Evolutionary conservation across 2,888 invertebrate genomes (phyloP).

Genomic region (Brenthis daphne): DNA sequence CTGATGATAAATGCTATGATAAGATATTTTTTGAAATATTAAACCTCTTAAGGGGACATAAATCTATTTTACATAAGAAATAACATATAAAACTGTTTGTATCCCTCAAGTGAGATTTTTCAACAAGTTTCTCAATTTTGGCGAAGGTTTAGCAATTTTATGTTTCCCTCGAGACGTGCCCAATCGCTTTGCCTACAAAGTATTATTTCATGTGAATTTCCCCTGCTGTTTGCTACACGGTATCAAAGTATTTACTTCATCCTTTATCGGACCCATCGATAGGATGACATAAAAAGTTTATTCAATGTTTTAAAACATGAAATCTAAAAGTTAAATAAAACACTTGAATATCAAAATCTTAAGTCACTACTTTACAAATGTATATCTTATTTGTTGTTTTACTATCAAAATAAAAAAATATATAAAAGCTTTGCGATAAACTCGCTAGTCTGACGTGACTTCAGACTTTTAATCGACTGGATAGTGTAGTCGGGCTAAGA

Average conservation of each 20-base stretch:
- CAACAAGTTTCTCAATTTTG: conserved; percentile 74
- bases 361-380: too few species aligned
- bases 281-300: conserved; percentile 55
- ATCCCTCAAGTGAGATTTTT: conserved; percentile 69
- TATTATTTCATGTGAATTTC: conserved; percentile 73
- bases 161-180: conserved; percentile 58
- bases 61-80: conserved; percentile 41
- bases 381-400: too few species aligned
- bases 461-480: too few species aligned
- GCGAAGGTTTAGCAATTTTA: conserved; percentile 71
- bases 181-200: conserved; percentile 72
- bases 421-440: too few species aligned
- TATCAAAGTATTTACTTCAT: conserved; percentile 20
- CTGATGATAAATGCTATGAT: too few species aligned
- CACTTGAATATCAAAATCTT: too few species aligned
- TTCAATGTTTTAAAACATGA: conserved; percentile 8
- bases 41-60: conserved; percentile 12
- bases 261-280: conserved; percentile 49
- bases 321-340: too few species aligned
- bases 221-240: conserved; percentile 45
- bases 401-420: too few species aligned
- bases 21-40: not conserved
- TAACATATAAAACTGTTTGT: conserved; percentile 50
- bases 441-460: too few species aligned
- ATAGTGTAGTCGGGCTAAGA: too few species aligned